A percentile compares a stretch with the other conserved stretches of the same genome.
These are phyloP conservation scores for Engystomops pustulosus DNA, from an alignment of 2,113 vertebrate species.

Conservation along the genomic window DNA sequence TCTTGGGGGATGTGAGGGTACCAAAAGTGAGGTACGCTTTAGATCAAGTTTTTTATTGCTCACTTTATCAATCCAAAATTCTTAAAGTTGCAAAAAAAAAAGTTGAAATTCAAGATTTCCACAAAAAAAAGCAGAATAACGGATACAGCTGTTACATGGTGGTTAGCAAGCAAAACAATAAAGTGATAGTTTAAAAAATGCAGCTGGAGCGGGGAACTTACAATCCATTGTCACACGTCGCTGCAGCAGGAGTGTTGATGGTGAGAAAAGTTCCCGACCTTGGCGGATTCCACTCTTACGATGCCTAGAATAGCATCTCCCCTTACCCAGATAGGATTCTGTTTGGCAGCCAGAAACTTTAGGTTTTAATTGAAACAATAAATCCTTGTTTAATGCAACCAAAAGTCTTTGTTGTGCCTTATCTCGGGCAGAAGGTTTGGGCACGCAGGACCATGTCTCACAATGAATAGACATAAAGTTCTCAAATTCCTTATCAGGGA, in stretches of 20 bases:
- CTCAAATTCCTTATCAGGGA: slow-evolving; percentile 42
- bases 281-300: slow-evolving; percentile 10
- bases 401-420: slow-evolving; percentile 22
- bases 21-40: background rate
- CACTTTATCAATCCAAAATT: background rate
- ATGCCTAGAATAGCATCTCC: slow-evolving; percentile 41
- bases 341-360: slow-evolving; percentile 37
- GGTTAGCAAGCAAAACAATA: slow-evolving; percentile 5
- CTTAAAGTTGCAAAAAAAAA: background rate
- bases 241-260: background rate
- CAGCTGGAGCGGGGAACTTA: slow-evolving; percentile 14
- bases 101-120: background rate
- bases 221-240: slow-evolving; percentile 10
- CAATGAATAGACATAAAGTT: slow-evolving; percentile 34
- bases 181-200: slow-evolving; percentile 43
- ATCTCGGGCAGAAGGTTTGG: slow-evolving; percentile 26
- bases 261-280: slow-evolving; percentile 39
- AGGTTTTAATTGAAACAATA: slow-evolving; percentile 51
- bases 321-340: slow-evolving; percentile 25
- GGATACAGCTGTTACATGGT: background rate
- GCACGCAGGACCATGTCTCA: slow-evolving; percentile 14
- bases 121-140: background rate
- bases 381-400: slow-evolving; percentile 46
- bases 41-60: background rate
- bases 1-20: too few relatives aligned